phyloP scores from a whole-genome alignment of 1,140 invertebrate genomes.

The Brachionus manjavacas region DNA sequence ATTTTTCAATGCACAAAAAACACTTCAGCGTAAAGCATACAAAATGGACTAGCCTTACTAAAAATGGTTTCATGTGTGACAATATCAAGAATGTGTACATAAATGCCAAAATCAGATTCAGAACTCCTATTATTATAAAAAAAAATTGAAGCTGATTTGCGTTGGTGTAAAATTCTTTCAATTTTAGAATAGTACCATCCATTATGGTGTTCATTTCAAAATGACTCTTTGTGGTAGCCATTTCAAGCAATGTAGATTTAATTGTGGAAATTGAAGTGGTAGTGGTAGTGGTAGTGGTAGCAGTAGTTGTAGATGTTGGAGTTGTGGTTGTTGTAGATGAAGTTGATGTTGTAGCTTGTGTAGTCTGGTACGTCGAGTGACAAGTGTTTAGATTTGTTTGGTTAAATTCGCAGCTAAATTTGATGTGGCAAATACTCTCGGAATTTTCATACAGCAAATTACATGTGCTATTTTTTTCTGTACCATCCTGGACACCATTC shows the following conservation, averaged over 20 bases:
- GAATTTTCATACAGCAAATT: not conserved
- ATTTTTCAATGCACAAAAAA: not conserved
- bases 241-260: not conserved
- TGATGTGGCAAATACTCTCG: not conserved
- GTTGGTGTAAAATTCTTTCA: conserved; percentile 17
- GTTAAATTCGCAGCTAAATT: not conserved
- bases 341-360: not conserved
- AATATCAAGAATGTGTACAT: conserved; percentile 2
- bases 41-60: not conserved
- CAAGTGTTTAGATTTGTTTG: not conserved
- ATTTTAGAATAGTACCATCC: conserved; percentile 1
- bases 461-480: not conserved
- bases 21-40: not conserved
- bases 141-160: conserved; percentile 6
- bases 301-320: not conserved
- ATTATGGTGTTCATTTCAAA: not conserved
- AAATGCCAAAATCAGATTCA: not conserved
- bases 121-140: not conserved
- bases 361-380: not conserved
- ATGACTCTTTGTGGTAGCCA: not conserved
- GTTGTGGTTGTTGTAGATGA: not conserved
- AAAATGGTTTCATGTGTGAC: not conserved
- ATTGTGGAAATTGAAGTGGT: not conserved
- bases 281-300: not conserved
- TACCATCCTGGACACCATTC: not conserved